Conservation (phyloP, 2,888 invertebrate species). For the Harpalus rubripes region DNA sequence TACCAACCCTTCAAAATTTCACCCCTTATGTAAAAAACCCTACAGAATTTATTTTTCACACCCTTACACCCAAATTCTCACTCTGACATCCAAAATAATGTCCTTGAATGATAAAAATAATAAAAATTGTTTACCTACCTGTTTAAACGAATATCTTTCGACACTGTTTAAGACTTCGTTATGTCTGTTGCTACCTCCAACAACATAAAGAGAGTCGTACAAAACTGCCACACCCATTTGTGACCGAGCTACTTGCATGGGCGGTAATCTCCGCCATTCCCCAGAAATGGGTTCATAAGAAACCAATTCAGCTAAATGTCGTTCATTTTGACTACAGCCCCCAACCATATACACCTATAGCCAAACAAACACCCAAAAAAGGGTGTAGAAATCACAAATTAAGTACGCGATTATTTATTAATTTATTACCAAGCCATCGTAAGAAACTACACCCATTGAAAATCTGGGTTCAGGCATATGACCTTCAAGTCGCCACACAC, state of each 20-base stretch:
- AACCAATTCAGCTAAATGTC: conserved; percentile 89
- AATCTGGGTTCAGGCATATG: conserved; percentile 91
- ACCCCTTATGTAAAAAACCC: no score
- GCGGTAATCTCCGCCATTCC: conserved; percentile 88
- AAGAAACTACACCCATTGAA: conserved; percentile 94
- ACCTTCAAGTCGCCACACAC: conserved; percentile 88
- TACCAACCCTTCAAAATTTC: no score
- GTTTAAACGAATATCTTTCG: conserved; percentile 89
- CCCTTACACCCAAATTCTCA: no score
- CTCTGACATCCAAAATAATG: no score
- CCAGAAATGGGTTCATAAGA: conserved; percentile 90
- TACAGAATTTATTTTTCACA: no score
- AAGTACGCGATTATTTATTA: no score
- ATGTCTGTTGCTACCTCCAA: conserved; percentile 92
- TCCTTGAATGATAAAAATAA: no score
- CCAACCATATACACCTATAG: conserved; percentile 89
- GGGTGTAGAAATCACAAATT: neutral
- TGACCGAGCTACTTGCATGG: conserved; percentile 89
- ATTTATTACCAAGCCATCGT: conserved; percentile 80
- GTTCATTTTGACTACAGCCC: conserved; percentile 89
- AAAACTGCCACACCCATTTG: conserved; percentile 95
- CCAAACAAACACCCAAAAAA: neutral
- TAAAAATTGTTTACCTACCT: no score
- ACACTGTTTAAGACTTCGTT: conserved; percentile 90
- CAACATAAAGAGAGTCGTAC: conserved; percentile 90